Evolutionary conservation across 1,140 invertebrate species (phyloP).

Genomic region (Apis florea): DNA sequence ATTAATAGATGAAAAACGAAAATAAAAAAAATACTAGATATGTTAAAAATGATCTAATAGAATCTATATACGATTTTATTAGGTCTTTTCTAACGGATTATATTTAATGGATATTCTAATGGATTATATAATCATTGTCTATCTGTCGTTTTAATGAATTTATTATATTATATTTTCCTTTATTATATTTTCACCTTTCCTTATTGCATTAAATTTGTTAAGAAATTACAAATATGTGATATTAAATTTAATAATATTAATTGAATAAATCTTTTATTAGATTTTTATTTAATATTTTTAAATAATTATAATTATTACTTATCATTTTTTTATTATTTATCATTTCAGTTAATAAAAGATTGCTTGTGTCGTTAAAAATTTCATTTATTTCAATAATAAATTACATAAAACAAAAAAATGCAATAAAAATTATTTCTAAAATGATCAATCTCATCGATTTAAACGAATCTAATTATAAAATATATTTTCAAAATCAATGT

Average conservation of each 20-base stretch:
- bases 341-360: too few species aligned
- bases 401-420: too few species aligned
- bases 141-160: conserved; percentile 62
- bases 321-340: too few species aligned
- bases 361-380: background rate
- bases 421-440: too few species aligned
- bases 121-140: conserved; percentile 56
- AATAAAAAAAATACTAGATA: conserved; percentile 15
- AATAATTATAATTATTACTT: background rate
- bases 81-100: conserved; percentile 62
- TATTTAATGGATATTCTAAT: too few species aligned
- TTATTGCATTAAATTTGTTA: background rate
- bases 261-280: background rate
- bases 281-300: background rate
- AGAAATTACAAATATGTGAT: background rate
- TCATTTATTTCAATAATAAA: background rate
- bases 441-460: too few species aligned
- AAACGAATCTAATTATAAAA: too few species aligned
- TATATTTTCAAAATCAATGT: too few species aligned
- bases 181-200: conserved; percentile 39
- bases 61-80: conserved; percentile 49
- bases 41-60: conserved; percentile 2
- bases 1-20: background rate
- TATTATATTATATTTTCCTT: conserved; percentile 64
- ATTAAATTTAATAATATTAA: background rate